These are phyloP conservation scores for Carapus acus DNA, from an alignment of 2,797 vertebrate species.

Conservation along the genomic window DNA sequence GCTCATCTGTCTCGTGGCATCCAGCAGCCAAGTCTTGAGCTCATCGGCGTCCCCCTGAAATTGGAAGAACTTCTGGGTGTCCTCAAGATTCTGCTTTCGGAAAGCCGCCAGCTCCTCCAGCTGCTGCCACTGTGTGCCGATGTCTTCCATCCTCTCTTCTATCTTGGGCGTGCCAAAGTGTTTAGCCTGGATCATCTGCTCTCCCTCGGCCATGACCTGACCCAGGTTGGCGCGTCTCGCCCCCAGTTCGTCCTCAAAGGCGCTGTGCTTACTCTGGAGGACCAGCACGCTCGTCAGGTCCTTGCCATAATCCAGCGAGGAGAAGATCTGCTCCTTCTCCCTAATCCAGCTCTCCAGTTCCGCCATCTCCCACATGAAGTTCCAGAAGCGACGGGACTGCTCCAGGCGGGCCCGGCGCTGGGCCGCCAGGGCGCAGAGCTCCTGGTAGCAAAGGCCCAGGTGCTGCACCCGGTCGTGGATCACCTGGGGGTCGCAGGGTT, in stretches of 20 bases:
- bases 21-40: constrained; percentile 81
- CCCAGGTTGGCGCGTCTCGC: constrained; percentile 76
- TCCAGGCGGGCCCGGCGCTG: constrained; percentile 80
- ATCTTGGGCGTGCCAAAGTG: constrained; percentile 77
- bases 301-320: constrained; percentile 89
- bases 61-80: constrained; percentile 89
- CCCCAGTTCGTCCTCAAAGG: constrained; percentile 88
- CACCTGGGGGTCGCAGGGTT: constrained; percentile 93
- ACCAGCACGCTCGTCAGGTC: constrained; percentile 88
- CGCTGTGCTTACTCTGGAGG: constrained; percentile 87
- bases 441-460: constrained; percentile 82
- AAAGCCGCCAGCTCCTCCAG: constrained; percentile 89
- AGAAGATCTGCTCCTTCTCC: constrained; percentile 95
- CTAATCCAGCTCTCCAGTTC: constrained; percentile 94
- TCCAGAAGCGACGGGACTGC: constrained; percentile 88
- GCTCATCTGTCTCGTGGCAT: constrained; percentile 78
- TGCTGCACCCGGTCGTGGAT: constrained; percentile 87
- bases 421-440: constrained; percentile 78
- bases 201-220: constrained; percentile 74
- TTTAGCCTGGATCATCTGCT: constrained; percentile 74
- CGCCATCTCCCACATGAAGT: constrained; percentile 90
- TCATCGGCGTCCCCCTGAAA: constrained; percentile 92
- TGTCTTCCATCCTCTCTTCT: constrained; percentile 71
- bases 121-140: constrained; percentile 81
- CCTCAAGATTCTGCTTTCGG: constrained; percentile 82